Conservation (phyloP, 2,797 vertebrate species). For the Loris lydekkerianus region DNA sequence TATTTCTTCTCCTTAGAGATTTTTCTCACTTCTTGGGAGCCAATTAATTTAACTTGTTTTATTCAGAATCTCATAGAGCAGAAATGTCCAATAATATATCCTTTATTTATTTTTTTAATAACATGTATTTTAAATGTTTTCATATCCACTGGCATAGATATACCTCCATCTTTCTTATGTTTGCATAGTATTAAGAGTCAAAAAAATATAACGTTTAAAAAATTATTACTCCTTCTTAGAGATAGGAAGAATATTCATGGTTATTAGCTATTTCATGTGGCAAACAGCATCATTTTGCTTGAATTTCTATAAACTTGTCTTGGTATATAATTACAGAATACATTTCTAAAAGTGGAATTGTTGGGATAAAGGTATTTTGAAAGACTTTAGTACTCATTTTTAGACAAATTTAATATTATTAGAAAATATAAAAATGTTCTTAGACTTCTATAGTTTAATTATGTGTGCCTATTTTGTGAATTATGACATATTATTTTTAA, state of each 20-base stretch:
- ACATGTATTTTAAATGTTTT: neutral
- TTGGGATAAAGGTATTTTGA: neutral
- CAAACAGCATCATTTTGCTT: neutral
- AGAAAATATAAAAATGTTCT: slow-evolving; percentile 24
- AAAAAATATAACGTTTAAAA: neutral
- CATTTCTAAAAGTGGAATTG: slow-evolving; percentile 50
- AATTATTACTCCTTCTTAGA: neutral
- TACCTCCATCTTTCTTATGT: neutral
- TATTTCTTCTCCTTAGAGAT: neutral
- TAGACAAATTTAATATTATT: slow-evolving; percentile 14
- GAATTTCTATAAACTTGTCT: neutral
- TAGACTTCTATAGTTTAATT: neutral
- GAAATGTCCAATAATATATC: neutral
- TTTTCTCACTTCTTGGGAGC: neutral
- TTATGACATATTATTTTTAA: neutral
- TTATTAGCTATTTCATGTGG: neutral
- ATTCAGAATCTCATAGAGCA: neutral
- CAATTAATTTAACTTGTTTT: neutral
- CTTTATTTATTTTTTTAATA: no score
- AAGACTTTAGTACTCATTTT: neutral
- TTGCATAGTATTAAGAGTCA: neutral
- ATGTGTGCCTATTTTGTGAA: neutral
- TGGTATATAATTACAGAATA: neutral
- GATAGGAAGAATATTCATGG: neutral
- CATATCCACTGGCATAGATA: neutral